Evolutionary conservation across 2,888 invertebrate genomes (phyloP).

Genomic region (Chloroclystis v-ata): DNA sequence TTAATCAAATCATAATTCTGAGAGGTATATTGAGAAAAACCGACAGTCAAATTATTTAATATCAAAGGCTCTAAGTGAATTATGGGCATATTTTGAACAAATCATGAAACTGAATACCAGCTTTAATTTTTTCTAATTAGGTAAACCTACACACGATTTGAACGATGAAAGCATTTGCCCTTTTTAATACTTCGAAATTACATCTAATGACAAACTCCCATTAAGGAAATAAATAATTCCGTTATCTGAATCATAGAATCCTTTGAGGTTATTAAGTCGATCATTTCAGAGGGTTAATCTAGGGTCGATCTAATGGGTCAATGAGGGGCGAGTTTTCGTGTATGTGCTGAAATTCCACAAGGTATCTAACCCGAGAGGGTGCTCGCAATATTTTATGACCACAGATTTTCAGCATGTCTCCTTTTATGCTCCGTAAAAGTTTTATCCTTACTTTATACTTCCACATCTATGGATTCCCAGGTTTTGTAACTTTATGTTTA

Average conservation of each 20-base stretch:
- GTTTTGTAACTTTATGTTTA: conserved; percentile 39
- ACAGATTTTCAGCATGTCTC: conserved; percentile 60
- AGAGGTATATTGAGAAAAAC: no score
- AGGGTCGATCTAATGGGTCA: conserved; percentile 23
- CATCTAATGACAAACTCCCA: conserved; percentile 19
- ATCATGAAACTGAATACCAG: no score
- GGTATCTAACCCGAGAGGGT: conserved; percentile 32
- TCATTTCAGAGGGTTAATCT: conserved; percentile 27
- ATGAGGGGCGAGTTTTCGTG: conserved; percentile 13
- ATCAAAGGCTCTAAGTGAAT: no score
- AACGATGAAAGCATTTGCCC: conserved; percentile 19
- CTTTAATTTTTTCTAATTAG: no score
- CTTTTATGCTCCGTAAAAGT: conserved; percentile 63
- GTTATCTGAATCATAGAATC: conserved; percentile 28
- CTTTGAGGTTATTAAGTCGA: conserved; percentile 32
- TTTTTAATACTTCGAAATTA: conserved; percentile 25
- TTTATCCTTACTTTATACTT: conserved; percentile 51
- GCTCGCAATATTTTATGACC: conserved; percentile 49
- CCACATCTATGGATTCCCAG: conserved; percentile 34
- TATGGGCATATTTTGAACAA: no score
- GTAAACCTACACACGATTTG: conserved; percentile 14
- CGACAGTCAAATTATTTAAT: no score
- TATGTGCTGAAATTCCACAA: conserved; percentile 22
- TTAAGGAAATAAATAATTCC: conserved; percentile 30
- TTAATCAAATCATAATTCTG: no score